Base-by-base conservation (phyloP, 2,888 invertebrate genomes). In the Megastigmus dorsalis region DNA sequence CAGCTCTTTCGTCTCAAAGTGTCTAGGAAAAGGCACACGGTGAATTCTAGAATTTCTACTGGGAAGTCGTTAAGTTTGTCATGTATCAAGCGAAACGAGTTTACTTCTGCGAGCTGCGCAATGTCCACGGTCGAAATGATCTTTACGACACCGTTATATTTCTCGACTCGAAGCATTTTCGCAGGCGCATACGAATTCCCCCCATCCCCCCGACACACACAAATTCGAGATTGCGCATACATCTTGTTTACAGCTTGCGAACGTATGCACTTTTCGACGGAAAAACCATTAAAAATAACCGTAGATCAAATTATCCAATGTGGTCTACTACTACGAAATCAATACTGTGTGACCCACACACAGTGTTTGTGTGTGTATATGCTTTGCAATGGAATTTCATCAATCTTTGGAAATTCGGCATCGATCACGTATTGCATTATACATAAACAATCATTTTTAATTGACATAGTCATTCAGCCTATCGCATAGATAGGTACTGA, bases 61-160 rank as follows among this genome's bases (percentile, higher is more conserved):
- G 57, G 36, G 76, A n/a, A 78, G 75, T 81, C 77, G 78, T 82
- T 80, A 80, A 72, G 67, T 59, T 60, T 33, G 45, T 66, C 70
- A 68, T 80, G 74, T 60, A 71, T 81, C 78, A 76, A 68, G 54
- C 68, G 74, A 66, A 80, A 80, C 78, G 79, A 79, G 79, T 77
- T 79, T 76, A 80, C 79, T 77, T 79, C 18, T 6, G 4, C 50
- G 63, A 23, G 50, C 18, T n/a, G 41, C n/a, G 15, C 4, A 23
- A 38, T 20, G 18, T 26, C 26, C 30, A 7, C 26, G 43, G 23
- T 2, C 23, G 23, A 23, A 55, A 30, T 66, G 54, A 55, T 55
- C 43, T 66, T 66, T 66, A 66, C 55, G 55, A 66, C n/a, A n/a
- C 9, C 13, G 1, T 5, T 62, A 23, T 36, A 13, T 9, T 1